Percentiles rank a stretch among this genome's conserved stretches.
Evolutionary conservation across 2,888 invertebrate genomes (phyloP).

Genomic region (Mesoligia furuncula): DNA sequence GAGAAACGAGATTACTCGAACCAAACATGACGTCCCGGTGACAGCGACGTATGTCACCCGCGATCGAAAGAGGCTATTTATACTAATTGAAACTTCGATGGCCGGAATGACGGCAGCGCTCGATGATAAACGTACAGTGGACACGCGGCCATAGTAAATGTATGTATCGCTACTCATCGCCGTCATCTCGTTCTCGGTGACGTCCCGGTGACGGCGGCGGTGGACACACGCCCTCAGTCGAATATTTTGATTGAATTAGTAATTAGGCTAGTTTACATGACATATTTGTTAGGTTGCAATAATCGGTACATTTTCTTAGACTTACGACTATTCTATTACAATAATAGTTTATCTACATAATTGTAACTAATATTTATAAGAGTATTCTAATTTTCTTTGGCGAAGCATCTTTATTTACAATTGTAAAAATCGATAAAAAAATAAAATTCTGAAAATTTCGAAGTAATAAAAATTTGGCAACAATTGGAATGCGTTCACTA

Average conservation of each 20-base stretch:
- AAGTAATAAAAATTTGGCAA: conserved; percentile 59
- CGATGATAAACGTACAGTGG: not conserved
- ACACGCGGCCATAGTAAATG: not conserved
- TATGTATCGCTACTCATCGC: not conserved
- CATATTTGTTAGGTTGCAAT: conserved; percentile 24
- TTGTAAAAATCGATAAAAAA: conserved; percentile 61
- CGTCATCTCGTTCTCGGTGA: not conserved
- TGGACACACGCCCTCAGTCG: not conserved
- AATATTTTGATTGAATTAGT: conserved; percentile 1
- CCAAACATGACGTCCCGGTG: too few relatives aligned
- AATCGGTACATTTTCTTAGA: conserved; percentile 59
- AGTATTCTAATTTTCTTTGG: conserved; percentile 83
- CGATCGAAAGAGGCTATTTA: not conserved
- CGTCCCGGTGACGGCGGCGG: not conserved
- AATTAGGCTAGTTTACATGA: conserved; percentile 24
- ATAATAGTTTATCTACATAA: conserved; percentile 64
- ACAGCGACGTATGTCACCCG: too few relatives aligned
- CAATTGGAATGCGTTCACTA: conserved; percentile 57
- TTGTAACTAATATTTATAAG: conserved; percentile 74
- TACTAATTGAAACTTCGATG: not conserved
- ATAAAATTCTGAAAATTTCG: conserved; percentile 62
- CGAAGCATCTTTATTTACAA: conserved; percentile 84
- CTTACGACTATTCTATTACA: conserved; percentile 56
- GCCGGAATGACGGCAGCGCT: not conserved
- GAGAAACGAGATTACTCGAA: not conserved